Evolutionary conservation across 2,888 invertebrate species (phyloP), one percentile per base, ranked within the genome.

Genomic region (Parnassius apollo): DNA sequence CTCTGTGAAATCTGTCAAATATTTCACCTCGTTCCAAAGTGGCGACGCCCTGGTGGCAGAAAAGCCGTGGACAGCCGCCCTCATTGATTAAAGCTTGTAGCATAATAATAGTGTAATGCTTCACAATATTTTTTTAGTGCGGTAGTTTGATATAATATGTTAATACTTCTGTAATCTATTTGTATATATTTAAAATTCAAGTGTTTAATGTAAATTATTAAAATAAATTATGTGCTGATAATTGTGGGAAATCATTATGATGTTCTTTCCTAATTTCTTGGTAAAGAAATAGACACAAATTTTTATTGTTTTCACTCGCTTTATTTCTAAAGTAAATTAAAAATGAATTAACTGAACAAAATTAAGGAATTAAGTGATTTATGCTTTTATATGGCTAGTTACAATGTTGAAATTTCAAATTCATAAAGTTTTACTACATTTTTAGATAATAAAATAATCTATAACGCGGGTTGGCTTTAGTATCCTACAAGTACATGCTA

Each of bases 191-290:
- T 59, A 68, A 66, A 69, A n/a, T 83, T 82, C 78, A 81, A 79
- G 75, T 82, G 74, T 81, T 83, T 76, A 78, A 75, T 82, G 81
- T 86, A 86, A 85, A 84, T 83, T 85, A 80, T 81, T 74, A 81
- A 83, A 86, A 84, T 82, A 85, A 86, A 84, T 67, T 74, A 55
- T 48, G 42, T 59, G 59, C 50, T 48, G 52, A 52, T 22, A 44
- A 9, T n/a, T 46, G 49, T 52, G 35, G 35, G 18, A 18, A 57
- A 42, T 22, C 1, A 54, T 55, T 46, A 35, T 48, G 13, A 22
- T 42, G 4, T 0, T 7, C 46, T 1, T 11, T 48, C 9, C 0
- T 22, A 22, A 8, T 13, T n/a, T 46, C 3, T 9, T 10, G 18
- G 25, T 9, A 12, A 12, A 22, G 18, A 22, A 48, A 48, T 12